These are phyloP conservation scores for Anomalospiza imberbis DNA, from an alignment of 2,797 vertebrate species.

Conservation along the genomic window DNA sequence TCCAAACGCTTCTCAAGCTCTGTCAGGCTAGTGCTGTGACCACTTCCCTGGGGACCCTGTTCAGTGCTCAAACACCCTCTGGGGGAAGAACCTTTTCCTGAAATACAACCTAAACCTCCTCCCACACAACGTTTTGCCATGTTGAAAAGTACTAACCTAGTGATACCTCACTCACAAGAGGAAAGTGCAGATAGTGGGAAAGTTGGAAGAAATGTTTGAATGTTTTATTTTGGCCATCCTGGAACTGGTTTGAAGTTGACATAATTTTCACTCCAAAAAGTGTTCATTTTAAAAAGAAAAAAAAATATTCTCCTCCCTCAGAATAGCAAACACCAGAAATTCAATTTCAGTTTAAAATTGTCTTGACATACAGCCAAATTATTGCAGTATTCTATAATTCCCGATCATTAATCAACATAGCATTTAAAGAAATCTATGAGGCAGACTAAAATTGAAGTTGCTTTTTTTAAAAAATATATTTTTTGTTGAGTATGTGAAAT, in stretches of 20 bases:
- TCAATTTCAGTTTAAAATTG: background rate
- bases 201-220: background rate
- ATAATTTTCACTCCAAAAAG: background rate
- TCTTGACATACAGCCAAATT: background rate
- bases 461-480: background rate
- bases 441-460: background rate
- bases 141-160: background rate
- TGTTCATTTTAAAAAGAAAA: background rate
- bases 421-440: background rate
- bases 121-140: too few relatives aligned
- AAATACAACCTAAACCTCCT: background rate
- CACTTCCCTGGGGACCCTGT: background rate
- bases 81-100: background rate
- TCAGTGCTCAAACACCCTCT: fast-evolving
- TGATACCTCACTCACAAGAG: background rate
- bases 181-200: background rate
- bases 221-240: background rate
- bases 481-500: background rate
- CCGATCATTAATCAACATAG: background rate
- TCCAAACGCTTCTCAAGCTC: too few relatives aligned
- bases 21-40: background rate
- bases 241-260: background rate
- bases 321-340: background rate
- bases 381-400: background rate
- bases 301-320: background rate